phyloP scores from a whole-genome alignment of 1,140 invertebrate genomes.

The Archivesica marissinica region DNA sequence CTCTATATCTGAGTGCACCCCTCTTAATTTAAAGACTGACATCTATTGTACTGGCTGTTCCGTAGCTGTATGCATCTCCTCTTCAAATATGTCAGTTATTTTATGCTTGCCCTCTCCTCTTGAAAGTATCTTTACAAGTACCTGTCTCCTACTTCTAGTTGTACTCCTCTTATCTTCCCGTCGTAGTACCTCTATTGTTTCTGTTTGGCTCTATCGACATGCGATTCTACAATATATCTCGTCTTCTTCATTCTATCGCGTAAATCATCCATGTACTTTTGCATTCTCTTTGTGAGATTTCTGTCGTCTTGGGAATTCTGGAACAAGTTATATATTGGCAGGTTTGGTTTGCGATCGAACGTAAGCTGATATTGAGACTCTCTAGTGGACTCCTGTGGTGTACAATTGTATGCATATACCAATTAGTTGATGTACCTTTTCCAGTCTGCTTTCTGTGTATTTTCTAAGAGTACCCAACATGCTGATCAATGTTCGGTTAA shows the following conservation, averaged over 20 bases:
- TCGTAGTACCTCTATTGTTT: slow-evolving; percentile 30
- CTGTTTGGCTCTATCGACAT: too few relatives aligned
- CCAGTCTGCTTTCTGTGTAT: slow-evolving; percentile 27
- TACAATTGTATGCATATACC: slow-evolving; percentile 37
- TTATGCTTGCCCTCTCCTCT: slow-evolving; percentile 60
- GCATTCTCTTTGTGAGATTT: neutral
- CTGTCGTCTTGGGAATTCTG: neutral
- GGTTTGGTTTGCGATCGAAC: slow-evolving; percentile 5
- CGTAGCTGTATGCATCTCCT: slow-evolving; percentile 41
- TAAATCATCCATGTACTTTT: slow-evolving; percentile 39
- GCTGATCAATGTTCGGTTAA: slow-evolving; percentile 15
- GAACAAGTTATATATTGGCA: slow-evolving; percentile 28
- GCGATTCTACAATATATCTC: too few relatives aligned
- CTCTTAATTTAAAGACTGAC: too few relatives aligned
- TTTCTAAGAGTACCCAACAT: slow-evolving; percentile 24
- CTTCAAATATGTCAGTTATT: slow-evolving; percentile 56
- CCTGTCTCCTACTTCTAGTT: slow-evolving; percentile 28
- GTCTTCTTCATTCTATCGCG: slow-evolving; percentile 37
- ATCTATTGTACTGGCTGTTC: too few relatives aligned
- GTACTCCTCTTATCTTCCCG: slow-evolving; percentile 28
- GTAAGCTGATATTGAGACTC: slow-evolving; percentile 11
- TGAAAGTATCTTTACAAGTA: slow-evolving; percentile 22
- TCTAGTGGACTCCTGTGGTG: slow-evolving; percentile 21
- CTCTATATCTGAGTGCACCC: too few relatives aligned
- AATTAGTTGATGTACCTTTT: too few relatives aligned